Conservation (phyloP, 2,113 vertebrate genomes). For the Pangasianodon gigas region DNA sequence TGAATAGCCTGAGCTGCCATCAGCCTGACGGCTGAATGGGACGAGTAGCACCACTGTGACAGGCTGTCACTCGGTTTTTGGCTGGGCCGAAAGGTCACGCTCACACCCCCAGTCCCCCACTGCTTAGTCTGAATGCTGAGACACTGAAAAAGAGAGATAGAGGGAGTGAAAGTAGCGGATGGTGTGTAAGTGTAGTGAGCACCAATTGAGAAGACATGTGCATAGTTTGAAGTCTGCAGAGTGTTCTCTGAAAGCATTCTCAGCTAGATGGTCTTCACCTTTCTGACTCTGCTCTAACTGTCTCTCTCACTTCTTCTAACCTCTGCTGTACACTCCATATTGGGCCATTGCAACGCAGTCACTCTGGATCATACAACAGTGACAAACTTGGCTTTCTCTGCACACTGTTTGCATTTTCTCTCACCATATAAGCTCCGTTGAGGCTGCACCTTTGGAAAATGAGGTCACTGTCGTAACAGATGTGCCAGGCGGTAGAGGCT, state of each 20-base stretch:
- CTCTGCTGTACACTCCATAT: slow-evolving; percentile 23
- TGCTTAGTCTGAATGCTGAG: not conserved
- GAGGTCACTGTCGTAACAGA: slow-evolving; percentile 47
- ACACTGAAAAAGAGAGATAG: not conserved
- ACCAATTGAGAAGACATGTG: not conserved
- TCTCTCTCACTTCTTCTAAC: slow-evolving; percentile 18
- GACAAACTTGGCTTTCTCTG: slow-evolving; percentile 26
- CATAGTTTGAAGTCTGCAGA: not conserved
- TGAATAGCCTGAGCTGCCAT: slow-evolving; percentile 9
- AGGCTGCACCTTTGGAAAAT: slow-evolving; percentile 49
- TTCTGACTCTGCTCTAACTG: not conserved
- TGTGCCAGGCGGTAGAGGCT: slow-evolving; percentile 32
- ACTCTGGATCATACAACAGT: slow-evolving; percentile 10
- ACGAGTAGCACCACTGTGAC: slow-evolving; percentile 45
- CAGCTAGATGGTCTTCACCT: not conserved
- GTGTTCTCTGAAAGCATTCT: not conserved
- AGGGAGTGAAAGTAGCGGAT: not conserved
- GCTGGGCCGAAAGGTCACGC: not conserved
- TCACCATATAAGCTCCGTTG: slow-evolving; percentile 32
- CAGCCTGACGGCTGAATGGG: slow-evolving; percentile 31
- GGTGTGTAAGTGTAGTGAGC: not conserved
- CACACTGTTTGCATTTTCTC: slow-evolving; percentile 22
- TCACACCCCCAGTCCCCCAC: not conserved
- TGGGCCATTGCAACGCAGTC: slow-evolving; percentile 22
- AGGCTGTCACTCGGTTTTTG: slow-evolving; percentile 25